Evolutionary conservation across 2,113 vertebrate genomes (phyloP), one percentile per base, ranked within the genome.

Genomic region (Syngnathus typhle): DNA sequence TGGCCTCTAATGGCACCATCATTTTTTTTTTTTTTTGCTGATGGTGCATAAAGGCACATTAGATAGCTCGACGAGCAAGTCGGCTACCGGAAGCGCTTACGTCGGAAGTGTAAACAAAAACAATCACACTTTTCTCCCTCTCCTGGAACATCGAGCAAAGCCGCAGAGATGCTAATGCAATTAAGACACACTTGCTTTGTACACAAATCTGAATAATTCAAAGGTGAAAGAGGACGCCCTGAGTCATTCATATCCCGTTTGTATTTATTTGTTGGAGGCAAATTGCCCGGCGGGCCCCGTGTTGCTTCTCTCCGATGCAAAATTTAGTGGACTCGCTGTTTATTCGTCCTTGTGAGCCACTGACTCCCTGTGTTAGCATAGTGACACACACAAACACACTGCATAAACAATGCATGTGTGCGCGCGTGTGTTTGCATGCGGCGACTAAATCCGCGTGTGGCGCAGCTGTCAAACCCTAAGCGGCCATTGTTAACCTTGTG

Each of bases 11-110:
- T 85, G 75, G 77, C 77, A 72, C 75, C 72, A 79, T 86, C 71
- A 79, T 32, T 81, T 87, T 83, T 86, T 88, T 85, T 88, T 85
- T 81, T 87, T 83, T 86, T 88, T 86, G 82, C 84, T 82, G 83
- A 86, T 82, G 62, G 77, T 65, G 76, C 78, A 81, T 84, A 87
- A 88, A 80, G 81, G 73, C 73, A 75, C 63, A 67, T 82, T 81
- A 77, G 64, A 74, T 56, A 64, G 78, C 81, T 78, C 78, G 78
- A 81, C 67, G 70, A 68, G 65, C 80, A 79, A 84, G 78, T 68
- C 69, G 80, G 77, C 78, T 76, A 75, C 85, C 79, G 73, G 9
- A 21, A 64, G 81, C 81, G 83, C 75, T 77, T 80, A 81, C 60
- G 19, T 68, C 72, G 70, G 41, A 51, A 41, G 19, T 49, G 51